These are phyloP conservation scores for Phasia obesa DNA, from an alignment of 2,888 invertebrate species.

Conservation along the genomic window DNA sequence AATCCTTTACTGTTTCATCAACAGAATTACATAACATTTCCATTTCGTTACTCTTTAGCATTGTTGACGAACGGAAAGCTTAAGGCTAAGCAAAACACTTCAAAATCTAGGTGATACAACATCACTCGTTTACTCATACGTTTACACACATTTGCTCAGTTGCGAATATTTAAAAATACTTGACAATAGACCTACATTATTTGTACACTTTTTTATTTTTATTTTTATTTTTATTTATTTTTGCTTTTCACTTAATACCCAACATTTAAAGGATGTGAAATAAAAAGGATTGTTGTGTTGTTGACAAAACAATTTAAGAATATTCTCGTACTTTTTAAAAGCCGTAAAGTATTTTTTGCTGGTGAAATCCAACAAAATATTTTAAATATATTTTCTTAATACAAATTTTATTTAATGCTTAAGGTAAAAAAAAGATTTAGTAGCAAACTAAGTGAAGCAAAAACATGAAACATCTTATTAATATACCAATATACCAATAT, in stretches of 20 bases:
- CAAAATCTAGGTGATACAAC: constrained; percentile 53
- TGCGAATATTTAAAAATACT: constrained; percentile 30
- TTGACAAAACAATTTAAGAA: no score
- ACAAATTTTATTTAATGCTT: no score
- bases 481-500: no score
- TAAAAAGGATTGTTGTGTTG: no score
- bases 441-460: no score
- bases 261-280: not conserved
- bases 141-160: not conserved
- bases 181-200: constrained; percentile 42
- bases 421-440: no score
- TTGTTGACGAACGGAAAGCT: constrained; percentile 50
- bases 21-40: constrained; percentile 58
- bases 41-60: constrained; percentile 56
- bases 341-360: no score
- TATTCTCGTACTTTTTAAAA: no score
- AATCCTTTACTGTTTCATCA: constrained; percentile 10
- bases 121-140: not conserved
- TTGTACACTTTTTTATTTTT: not conserved
- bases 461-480: no score
- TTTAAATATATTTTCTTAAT: no score
- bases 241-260: constrained; percentile 2
- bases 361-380: no score
- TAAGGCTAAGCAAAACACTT: constrained; percentile 40
- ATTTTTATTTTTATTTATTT: not conserved